Conservation (phyloP, 2,888 invertebrate genomes). For the Ophion costatus region DNA sequence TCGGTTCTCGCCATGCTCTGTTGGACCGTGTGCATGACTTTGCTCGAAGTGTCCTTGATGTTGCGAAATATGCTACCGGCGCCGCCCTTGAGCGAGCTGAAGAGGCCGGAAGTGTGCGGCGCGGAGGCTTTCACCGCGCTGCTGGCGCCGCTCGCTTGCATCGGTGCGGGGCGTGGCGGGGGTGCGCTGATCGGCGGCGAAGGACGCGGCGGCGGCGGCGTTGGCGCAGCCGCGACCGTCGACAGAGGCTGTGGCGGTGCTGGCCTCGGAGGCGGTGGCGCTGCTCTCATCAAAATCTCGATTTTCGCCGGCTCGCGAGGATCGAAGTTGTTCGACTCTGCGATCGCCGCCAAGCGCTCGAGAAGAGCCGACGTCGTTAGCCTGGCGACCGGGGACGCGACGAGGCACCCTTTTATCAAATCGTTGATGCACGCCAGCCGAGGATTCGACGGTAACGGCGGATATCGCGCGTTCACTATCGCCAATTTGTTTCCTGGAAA, state of each 20-base stretch:
- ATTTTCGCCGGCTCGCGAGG: conserved; percentile 91
- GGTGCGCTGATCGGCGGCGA: conserved; percentile 74
- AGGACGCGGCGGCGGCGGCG: conserved; percentile 82
- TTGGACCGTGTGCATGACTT: conserved; percentile 98
- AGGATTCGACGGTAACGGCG: conserved; percentile 91
- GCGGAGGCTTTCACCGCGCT: conserved; percentile 68
- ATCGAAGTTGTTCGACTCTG: conserved; percentile 93
- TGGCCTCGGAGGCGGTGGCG: conserved; percentile 76
- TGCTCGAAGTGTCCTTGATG: conserved; percentile 97
- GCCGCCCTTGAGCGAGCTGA: conserved; percentile 95
- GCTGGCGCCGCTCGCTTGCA: conserved; percentile 69
- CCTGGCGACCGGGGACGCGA: conserved; percentile 92
- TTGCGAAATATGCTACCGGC: conserved; percentile 97
- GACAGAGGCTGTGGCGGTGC: conserved; percentile 78
- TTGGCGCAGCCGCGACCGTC: conserved; percentile 75
- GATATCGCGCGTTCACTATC: conserved; percentile 98
- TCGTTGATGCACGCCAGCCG: conserved; percentile 94
- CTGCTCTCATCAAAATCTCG: conserved; percentile 80
- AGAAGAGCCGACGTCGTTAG: conserved; percentile 91
- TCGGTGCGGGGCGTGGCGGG: conserved; percentile 74
- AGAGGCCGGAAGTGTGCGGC: conserved; percentile 85
- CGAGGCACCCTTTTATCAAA: conserved; percentile 90
- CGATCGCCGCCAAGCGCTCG: conserved; percentile 94
- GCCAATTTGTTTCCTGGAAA: conserved; percentile 90
- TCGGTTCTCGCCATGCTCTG: conserved; percentile 95